These are phyloP conservation scores for Intellagama lesueurii DNA, from an alignment of 2,797 vertebrate genomes.

Conservation along the genomic window DNA sequence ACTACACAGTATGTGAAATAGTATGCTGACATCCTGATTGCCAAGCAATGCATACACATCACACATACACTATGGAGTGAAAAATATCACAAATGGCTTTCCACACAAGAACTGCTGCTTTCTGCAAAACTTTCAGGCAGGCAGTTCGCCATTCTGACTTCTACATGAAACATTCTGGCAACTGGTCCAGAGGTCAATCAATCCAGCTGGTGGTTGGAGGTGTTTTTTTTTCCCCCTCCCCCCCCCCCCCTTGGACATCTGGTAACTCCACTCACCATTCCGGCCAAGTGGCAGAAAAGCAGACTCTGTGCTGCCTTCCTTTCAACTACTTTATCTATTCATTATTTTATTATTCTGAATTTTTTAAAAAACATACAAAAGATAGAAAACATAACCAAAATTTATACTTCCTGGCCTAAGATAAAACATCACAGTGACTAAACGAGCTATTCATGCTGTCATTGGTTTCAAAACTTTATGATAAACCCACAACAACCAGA, in stretches of 20 bases:
- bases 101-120: neutral
- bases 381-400: neutral
- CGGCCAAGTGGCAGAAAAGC: neutral
- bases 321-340: neutral
- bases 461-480: neutral
- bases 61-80: neutral
- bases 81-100: neutral
- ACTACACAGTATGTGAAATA: neutral
- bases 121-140: neutral
- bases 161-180: neutral
- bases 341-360: constrained; percentile 1
- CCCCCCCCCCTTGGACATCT: neutral
- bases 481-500: neutral
- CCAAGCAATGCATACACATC: neutral
- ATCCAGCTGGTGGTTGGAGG: neutral
- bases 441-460: neutral
- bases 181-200: neutral
- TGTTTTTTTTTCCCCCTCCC: neutral
- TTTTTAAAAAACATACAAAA: neutral
- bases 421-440: neutral
- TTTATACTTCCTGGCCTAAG: neutral
- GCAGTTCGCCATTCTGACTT: neutral
- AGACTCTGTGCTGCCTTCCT: neutral
- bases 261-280: neutral
- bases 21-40: neutral